Base-by-base conservation (phyloP, 2,113 vertebrate species). In the Xenopus borealis region DNA sequence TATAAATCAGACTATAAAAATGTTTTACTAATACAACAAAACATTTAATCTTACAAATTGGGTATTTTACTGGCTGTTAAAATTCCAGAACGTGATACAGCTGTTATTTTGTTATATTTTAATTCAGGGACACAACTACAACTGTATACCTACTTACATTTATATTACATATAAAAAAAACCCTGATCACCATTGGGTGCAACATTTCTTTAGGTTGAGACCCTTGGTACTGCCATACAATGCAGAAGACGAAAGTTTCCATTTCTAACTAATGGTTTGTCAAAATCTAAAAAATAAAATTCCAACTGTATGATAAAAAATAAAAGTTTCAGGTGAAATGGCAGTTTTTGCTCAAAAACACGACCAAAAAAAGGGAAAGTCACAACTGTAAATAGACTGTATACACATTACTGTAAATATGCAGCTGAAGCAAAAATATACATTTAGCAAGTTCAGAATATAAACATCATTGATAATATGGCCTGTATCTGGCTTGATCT, bases 401-500 rank as follows among this genome's bases (percentile, higher is more conserved):
- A 70, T 57, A 70, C 50, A 63, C 23, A 46, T 69, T 62, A 64
- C 53, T 55, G 30, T 69, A 76, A 69, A 62, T 27, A 40, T 23
- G 30, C 30, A 23, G 50, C 19, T 46, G 12, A 69, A 62, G 27
- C 66, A 70, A 10, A 18, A 64, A 57, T 70, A 64, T 46, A 63
- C 52, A 69, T 55, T 46, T 81, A 78, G 81, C 80, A 86, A 89
- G 88, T 83, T 85, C 80, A 81, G 72, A 62, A 62, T 69, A 79
- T 9, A 64, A 19, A 0, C 65, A 84, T 94, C 93, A 99, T 85
- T 99, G 97, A 85, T 99, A 99, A 84, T 99, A 99, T 4, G 95
- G 94, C 83, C 97, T 92, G 53, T 98, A 99, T 80, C 96, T 93
- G 78, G 93, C 90, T 87, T 99, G 97, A 83, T 99, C 96, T 4